phyloP scores from a whole-genome alignment of 2,797 vertebrate genomes.

The Bucorvus abyssinicus region DNA sequence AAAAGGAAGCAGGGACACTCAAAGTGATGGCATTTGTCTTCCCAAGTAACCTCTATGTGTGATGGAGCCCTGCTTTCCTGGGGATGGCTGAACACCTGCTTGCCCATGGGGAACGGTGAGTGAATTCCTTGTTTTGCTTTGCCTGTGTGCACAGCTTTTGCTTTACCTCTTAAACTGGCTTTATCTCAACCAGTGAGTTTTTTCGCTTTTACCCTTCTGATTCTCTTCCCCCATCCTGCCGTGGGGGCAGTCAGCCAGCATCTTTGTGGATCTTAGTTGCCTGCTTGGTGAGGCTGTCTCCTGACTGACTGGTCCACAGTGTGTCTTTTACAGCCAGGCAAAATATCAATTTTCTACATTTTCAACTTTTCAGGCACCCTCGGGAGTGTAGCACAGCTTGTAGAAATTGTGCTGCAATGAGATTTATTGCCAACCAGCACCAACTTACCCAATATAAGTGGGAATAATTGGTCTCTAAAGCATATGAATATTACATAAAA shows the following conservation, averaged over 20 bases:
- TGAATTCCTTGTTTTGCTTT: background rate
- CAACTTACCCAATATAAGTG: background rate
- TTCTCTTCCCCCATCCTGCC: background rate
- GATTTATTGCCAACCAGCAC: background rate
- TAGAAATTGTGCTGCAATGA: background rate
- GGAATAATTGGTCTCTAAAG: constrained; percentile 4
- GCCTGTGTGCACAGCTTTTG: background rate
- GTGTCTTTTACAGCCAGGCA: background rate
- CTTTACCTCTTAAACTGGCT: background rate
- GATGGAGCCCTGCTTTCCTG: background rate
- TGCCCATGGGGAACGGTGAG: background rate
- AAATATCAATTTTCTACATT: background rate
- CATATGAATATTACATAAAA: background rate
- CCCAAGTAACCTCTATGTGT: background rate
- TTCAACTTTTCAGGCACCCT: background rate
- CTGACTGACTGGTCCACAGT: background rate
- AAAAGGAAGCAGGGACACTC: background rate
- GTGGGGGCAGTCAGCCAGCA: background rate
- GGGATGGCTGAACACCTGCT: background rate
- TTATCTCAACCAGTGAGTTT: background rate
- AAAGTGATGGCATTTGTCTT: background rate
- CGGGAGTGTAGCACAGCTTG: background rate
- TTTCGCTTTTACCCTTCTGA: background rate
- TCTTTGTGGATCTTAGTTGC: background rate
- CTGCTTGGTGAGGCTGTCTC: background rate